Evolutionary conservation across 2,888 invertebrate species (phyloP).

Genomic region (Synanthedon tipuliformis): DNA sequence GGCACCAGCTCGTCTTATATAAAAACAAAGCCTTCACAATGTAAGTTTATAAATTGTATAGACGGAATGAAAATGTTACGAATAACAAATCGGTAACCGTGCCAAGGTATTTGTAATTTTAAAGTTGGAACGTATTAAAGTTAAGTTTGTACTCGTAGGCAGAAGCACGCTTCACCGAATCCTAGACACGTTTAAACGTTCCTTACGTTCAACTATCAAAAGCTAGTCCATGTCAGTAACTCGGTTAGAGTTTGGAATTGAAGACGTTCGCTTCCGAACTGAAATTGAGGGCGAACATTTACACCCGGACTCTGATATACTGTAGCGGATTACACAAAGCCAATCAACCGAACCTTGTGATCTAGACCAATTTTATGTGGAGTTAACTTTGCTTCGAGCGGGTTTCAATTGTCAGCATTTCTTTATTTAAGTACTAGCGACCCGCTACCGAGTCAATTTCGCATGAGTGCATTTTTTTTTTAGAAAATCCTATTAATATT

Average conservation of each 20-base stretch:
- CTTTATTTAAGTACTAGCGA: too few species aligned
- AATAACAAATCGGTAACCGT: background rate
- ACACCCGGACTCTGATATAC: conserved; percentile 4
- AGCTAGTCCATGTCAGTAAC: conserved; percentile 45
- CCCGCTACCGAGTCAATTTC: background rate
- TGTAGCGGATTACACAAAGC: conserved; percentile 8
- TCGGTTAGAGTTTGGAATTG: conserved; percentile 30
- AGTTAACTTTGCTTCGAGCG: background rate
- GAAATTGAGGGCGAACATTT: conserved; percentile 30
- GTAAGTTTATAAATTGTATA: background rate
- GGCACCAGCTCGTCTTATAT: too few species aligned
- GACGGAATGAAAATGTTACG: conserved; percentile 2
- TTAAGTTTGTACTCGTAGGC: background rate
- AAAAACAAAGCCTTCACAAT: too few species aligned
- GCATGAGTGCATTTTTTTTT: background rate
- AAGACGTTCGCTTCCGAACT: conserved; percentile 25
- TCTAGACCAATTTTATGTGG: background rate
- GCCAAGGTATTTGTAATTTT: conserved; percentile 8
- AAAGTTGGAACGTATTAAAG: conserved; percentile 5
- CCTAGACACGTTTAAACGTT: conserved; percentile 28
- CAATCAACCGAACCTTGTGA: background rate
- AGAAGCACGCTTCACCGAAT: conserved; percentile 10
- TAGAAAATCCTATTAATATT: background rate
- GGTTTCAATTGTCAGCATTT: too few species aligned
- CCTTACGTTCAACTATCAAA: conserved; percentile 33